Evolutionary conservation across 2,113 vertebrate genomes (phyloP).

Genomic region (Sinosuthora webbiana): DNA sequence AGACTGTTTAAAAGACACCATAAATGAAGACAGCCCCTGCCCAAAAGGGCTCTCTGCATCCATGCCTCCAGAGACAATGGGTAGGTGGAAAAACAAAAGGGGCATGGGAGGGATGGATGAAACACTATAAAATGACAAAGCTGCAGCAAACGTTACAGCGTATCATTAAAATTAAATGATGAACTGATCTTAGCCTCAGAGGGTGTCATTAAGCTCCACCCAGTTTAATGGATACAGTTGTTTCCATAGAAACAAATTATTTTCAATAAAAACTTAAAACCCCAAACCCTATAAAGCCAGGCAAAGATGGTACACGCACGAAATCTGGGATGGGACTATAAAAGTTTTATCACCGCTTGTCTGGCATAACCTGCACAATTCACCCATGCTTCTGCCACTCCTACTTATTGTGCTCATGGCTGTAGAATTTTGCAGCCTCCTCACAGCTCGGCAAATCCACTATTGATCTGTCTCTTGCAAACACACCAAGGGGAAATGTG

Average conservation of each 20-base stretch:
- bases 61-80: neutral
- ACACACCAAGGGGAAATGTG: constrained; percentile 8
- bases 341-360: neutral
- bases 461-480: constrained; percentile 1
- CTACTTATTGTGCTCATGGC: neutral
- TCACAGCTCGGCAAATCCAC: neutral
- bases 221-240: neutral
- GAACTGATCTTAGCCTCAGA: neutral
- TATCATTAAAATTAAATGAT: neutral
- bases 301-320: neutral
- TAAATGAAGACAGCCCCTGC: neutral
- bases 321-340: neutral
- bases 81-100: neutral
- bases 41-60: neutral
- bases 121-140: neutral
- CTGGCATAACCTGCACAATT: neutral
- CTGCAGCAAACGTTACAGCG: neutral
- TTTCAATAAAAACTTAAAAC: constrained; percentile 10
- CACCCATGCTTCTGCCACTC: neutral
- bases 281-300: neutral
- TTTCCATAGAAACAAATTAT: neutral
- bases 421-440: neutral
- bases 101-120: neutral
- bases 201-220: neutral
- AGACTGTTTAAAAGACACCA: neutral